Evolutionary conservation across 2,113 vertebrate species (phyloP), one percentile per base, ranked within the genome.

Genomic region (Cyprinodon brontotheroides): DNA sequence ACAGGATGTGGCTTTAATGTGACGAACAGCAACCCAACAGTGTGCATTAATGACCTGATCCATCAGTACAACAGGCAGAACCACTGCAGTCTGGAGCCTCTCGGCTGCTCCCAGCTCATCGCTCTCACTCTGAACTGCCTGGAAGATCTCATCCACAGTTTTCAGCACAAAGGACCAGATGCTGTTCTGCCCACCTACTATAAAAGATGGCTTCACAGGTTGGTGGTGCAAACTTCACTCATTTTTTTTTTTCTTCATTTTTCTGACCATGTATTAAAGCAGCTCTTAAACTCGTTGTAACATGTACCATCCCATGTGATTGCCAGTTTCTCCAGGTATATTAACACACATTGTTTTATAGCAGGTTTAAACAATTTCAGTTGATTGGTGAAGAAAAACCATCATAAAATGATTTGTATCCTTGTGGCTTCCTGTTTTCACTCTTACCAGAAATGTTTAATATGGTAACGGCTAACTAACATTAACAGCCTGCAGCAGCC

Each of bases 191-290:
- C 96, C 13, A 82, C 87, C 1, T 99, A 99, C 85, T 99, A 99
- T 76, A 96, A 95, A 61, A 95, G 97, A 22, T 99, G 98, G 98
- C 38, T 96, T 0, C 98, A 99, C 89, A 95, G 97, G 98, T 99
- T 45, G 73, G 76, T 14, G 2, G 10, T 40, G 11, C 37, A 17
- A 57, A 57, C 50, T 57, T 17, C 6, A 9, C 17, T 20, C 17
- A 29, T 57, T 20, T 57, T 3, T 20, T n/a, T 57, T 57, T 9
- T 57, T 57, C 50, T 57, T 14, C n/a, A 0, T n/a, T 20, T 57
- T 57, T 20, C 6, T 57, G 9, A 45, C 43, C 43, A 45, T 45
- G 43, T 45, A 45, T 8, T 45, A 45, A 2, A 45, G 43, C 11
- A 11, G 5, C 11, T 45, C 43, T 45, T 11, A 45, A 45, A 45